A percentile compares a stretch with the other conserved stretches of the same genome.
Evolutionary conservation across 2,113 vertebrate genomes (phyloP).

Genomic region (Etia nguti): DNA sequence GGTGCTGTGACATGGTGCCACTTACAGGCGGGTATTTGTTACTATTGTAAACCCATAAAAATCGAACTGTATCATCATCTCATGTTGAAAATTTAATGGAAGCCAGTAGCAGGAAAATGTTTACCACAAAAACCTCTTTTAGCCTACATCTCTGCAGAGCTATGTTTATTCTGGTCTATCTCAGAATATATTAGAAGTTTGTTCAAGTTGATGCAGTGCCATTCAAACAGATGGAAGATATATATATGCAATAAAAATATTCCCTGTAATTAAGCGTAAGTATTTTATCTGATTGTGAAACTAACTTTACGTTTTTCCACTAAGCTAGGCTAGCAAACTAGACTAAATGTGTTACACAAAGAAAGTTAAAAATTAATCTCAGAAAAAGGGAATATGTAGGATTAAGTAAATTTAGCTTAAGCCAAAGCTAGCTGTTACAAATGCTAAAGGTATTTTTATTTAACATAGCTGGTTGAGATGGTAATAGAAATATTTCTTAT

Average conservation of each 20-base stretch:
- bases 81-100: not conserved
- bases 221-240: not conserved
- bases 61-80: not conserved
- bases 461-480: not conserved
- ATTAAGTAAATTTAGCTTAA: not conserved
- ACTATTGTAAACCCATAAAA: not conserved
- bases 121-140: not conserved
- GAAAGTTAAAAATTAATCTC: not conserved
- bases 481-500: not conserved
- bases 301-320: not conserved
- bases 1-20: not conserved
- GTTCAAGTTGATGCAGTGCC: not conserved
- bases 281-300: not conserved
- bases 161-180: not conserved
- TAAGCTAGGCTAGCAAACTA: not conserved
- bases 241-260: rapidly evolving
- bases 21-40: rapidly evolving
- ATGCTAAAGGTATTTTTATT: not conserved
- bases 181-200: not conserved
- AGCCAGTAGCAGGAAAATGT: not conserved
- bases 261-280: not conserved
- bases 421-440: not conserved
- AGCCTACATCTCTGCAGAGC: not conserved
- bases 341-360: not conserved
- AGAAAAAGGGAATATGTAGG: not conserved